These are phyloP conservation scores for Peromyscus maniculatus DNA, from an alignment of 2,113 vertebrate genomes.

Conservation along the genomic window DNA sequence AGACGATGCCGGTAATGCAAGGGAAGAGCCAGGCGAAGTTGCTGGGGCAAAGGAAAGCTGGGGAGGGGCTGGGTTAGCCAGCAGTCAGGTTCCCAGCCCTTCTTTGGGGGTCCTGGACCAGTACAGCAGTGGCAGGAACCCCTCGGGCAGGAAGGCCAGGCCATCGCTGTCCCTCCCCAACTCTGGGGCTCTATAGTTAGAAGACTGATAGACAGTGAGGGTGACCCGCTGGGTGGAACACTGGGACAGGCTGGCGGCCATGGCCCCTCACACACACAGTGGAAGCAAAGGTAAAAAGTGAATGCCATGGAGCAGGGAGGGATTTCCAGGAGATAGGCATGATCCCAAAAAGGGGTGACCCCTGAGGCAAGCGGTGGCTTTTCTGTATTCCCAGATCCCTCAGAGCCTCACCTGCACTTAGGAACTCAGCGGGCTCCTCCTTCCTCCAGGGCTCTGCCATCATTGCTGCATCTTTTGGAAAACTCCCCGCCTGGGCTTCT, in stretches of 20 bases:
- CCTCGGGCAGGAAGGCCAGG: neutral
- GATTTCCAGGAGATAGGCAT: neutral
- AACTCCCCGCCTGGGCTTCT: neutral
- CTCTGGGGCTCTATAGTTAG: neutral
- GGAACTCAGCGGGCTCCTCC: too few relatives aligned
- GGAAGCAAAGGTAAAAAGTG: neutral
- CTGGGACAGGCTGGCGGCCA: neutral
- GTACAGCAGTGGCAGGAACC: neutral
- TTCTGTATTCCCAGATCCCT: neutral
- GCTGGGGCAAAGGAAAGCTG: neutral
- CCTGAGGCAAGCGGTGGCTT: neutral
- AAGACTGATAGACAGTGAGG: neutral
- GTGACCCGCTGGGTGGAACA: neutral
- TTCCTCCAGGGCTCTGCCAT: neutral
- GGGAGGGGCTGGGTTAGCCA: neutral
- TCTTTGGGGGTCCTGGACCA: neutral
- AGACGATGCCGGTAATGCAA: neutral
- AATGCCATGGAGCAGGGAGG: neutral
- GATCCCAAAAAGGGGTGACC: neutral
- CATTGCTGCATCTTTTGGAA: neutral
- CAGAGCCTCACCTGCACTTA: neutral
- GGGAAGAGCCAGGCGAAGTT: neutral
- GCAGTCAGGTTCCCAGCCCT: neutral
- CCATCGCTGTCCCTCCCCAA: neutral
- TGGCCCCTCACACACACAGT: neutral